Conservation (phyloP, 2,113 vertebrate genomes). For the Sphyrna mokarran region DNA sequence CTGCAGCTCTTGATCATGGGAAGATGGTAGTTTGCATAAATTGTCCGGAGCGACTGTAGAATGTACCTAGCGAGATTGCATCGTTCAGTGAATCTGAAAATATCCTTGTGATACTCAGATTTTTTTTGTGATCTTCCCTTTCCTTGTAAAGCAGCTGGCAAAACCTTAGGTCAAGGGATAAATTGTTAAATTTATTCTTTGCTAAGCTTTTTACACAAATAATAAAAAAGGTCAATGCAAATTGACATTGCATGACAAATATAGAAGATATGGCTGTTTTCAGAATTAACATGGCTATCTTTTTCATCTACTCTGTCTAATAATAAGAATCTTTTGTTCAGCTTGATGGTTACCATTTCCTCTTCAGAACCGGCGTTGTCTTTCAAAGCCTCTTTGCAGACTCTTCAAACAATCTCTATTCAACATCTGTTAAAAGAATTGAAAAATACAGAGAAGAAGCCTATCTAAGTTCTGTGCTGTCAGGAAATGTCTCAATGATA, state of each 20-base stretch:
- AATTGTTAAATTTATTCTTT: not conserved
- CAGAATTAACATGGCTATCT: not conserved
- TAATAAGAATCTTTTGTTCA: slow-evolving; percentile 22
- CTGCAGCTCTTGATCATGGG: not conserved
- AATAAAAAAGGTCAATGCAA: slow-evolving; percentile 21
- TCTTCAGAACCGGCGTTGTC: not conserved
- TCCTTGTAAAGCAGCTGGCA: not conserved
- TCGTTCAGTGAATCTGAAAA: not conserved
- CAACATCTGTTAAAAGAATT: slow-evolving; percentile 39
- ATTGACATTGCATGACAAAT: not conserved
- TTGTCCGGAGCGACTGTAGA: not conserved
- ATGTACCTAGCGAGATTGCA: not conserved
- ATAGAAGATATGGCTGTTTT: not conserved
- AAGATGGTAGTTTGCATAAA: not conserved
- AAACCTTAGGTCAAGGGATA: not conserved
- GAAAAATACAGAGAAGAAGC: slow-evolving; percentile 40
- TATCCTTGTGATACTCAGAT: not conserved
- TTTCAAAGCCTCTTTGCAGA: slow-evolving; percentile 12
- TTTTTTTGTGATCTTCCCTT: not conserved
- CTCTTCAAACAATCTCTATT: slow-evolving; percentile 41
- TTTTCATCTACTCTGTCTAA: slow-evolving; percentile 22
- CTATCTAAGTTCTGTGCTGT: slow-evolving; percentile 44
- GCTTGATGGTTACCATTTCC: slow-evolving; percentile 28
- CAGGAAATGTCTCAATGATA: slow-evolving; percentile 53
- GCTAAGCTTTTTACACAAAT: not conserved